Conservation (phyloP, 2,797 vertebrate genomes). For the Argya squamiceps region DNA sequence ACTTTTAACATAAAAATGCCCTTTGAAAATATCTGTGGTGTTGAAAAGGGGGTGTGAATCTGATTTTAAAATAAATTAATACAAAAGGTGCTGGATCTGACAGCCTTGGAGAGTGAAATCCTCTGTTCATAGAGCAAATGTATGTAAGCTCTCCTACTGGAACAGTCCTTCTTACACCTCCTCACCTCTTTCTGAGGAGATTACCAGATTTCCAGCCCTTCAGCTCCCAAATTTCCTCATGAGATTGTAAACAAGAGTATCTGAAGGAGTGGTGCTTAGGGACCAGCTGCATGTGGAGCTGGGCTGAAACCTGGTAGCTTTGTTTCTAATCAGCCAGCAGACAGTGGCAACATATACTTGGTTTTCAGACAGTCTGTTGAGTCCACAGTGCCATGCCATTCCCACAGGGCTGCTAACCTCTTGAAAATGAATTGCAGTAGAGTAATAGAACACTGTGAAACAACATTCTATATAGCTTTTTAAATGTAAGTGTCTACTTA, state of each 20-base stretch:
- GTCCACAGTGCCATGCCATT: neutral
- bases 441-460: neutral
- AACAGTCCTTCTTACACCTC: neutral
- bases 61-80: neutral
- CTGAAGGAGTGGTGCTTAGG: slow-evolving; percentile 5
- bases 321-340: neutral
- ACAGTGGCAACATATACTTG: neutral
- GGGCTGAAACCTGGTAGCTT: neutral
- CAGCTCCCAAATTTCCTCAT: slow-evolving; percentile 57
- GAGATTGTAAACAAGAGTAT: slow-evolving; percentile 50
- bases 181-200: neutral
- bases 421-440: neutral
- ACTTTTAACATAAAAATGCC: neutral
- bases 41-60: neutral
- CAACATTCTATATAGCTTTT: neutral
- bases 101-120: neutral
- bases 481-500: neutral
- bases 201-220: neutral
- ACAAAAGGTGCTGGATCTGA: neutral
- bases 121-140: neutral
- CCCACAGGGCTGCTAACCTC: neutral
- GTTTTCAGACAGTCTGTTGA: neutral
- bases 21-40: neutral
- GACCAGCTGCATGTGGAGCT: neutral
- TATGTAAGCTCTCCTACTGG: neutral